Evolutionary conservation across 2,113 vertebrate genomes (phyloP).

Genomic region (Archocentrus centrarchus): DNA sequence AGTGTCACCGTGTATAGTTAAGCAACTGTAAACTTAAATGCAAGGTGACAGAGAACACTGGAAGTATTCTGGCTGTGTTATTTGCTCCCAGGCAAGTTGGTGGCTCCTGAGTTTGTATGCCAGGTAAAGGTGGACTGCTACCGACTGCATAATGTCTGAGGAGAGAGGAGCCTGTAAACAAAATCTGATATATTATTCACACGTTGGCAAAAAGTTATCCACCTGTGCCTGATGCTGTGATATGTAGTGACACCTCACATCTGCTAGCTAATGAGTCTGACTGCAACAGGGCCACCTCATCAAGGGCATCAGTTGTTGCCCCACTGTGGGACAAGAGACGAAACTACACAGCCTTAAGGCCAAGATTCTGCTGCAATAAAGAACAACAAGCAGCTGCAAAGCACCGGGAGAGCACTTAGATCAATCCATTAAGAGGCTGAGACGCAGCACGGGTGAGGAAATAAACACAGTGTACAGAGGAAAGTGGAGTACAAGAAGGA

Average conservation of each 20-base stretch:
- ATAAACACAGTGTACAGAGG: constrained; percentile 49
- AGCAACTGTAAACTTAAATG: constrained; percentile 52
- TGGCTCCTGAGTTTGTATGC: constrained; percentile 31
- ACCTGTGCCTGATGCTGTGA: constrained; percentile 56
- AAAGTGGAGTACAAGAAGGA: constrained; percentile 51
- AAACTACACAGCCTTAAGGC: constrained; percentile 44
- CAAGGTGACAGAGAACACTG: constrained; percentile 61
- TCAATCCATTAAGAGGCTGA: constrained; percentile 68
- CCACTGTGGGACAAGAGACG: constrained; percentile 40
- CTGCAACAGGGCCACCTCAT: constrained; percentile 54
- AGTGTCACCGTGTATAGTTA: constrained; percentile 46
- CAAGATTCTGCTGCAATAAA: constrained; percentile 57
- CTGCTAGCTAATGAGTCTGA: constrained; percentile 65
- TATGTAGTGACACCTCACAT: constrained; percentile 59
- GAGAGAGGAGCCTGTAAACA: constrained; percentile 55
- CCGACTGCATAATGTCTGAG: constrained; percentile 57
- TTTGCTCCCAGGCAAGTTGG: constrained; percentile 50
- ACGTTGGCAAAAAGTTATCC: constrained; percentile 51
- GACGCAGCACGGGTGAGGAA: constrained; percentile 52
- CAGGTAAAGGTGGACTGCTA: constrained; percentile 43
- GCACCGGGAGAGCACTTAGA: constrained; percentile 68
- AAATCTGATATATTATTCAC: constrained; percentile 70
- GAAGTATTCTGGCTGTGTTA: constrained; percentile 23
- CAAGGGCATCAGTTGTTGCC: constrained; percentile 58
- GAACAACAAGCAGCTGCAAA: constrained; percentile 69